Percentiles rank a stretch among this genome's conserved stretches.
phyloP scores from a whole-genome alignment of 2,888 invertebrate genomes.

The Cerceris ruficornis region DNA sequence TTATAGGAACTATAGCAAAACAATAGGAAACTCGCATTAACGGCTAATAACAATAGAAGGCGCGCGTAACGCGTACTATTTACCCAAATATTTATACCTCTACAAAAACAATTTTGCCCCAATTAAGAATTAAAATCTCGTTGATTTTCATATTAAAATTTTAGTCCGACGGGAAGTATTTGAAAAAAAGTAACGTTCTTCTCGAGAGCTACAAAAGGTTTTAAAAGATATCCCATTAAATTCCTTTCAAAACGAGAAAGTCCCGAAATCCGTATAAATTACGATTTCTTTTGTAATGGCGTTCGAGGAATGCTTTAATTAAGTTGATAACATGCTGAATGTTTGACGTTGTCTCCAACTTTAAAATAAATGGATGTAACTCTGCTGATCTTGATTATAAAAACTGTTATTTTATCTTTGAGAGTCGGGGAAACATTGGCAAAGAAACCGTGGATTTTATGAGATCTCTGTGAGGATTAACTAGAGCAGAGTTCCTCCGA shows the following conservation, averaged over 20 bases:
- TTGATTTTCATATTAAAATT: background rate
- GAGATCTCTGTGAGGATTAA: slow-evolving; percentile 30
- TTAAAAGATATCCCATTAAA: too few relatives aligned
- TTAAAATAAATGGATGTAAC: too few relatives aligned
- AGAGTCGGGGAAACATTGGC: slow-evolving; percentile 7
- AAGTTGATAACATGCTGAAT: too few relatives aligned
- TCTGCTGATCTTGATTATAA: background rate
- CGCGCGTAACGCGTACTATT: background rate
- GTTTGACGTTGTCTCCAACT: too few relatives aligned
- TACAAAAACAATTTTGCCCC: background rate
- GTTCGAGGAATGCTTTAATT: background rate
- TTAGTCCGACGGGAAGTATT: too few relatives aligned
- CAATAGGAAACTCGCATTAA: slow-evolving; percentile 3
- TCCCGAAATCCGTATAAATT: too few relatives aligned
- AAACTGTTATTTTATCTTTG: slow-evolving; percentile 4
- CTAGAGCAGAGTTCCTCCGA: slow-evolving; percentile 23
- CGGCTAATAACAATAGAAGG: slow-evolving; percentile 33
- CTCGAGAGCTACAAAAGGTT: too few relatives aligned
- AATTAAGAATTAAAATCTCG: background rate
- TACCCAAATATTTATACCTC: background rate
- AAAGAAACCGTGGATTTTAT: slow-evolving; percentile 23
- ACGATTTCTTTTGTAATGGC: background rate
- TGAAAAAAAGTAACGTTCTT: too few relatives aligned
- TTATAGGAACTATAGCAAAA: slow-evolving; percentile 2
- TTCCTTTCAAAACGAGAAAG: too few relatives aligned